Evolutionary conservation across 2,888 invertebrate species (phyloP), one percentile per base, ranked within the genome.

Genomic region (Diloba caeruleocephala): DNA sequence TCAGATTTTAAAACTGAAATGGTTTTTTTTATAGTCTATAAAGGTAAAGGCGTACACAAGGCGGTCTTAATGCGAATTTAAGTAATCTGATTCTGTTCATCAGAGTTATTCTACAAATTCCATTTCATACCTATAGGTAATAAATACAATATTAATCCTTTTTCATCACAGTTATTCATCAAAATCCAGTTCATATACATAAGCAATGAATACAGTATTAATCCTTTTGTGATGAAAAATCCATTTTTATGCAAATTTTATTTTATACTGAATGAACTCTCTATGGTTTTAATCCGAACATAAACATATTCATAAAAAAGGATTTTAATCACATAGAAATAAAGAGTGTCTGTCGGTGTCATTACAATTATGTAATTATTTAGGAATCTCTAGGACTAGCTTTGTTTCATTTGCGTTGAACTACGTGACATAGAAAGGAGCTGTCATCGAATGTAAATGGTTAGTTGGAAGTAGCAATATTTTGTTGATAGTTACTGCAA

Each of bases 391-490:
- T 52, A 42, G 39, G 50, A 29, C 14, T 23, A 29, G 37, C 31
- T 38, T 42, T 59, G 48, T 66, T 53, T 44, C 38, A 36, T 49
- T 33, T 42, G 42, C 14, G 15, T 37, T 29, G 39, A 45, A 36
- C 44, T 42, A 53, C 33, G 41, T 49, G 41, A 58, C 42, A 62
- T 31, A 37, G 44, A 38, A 46, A 56, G 43, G 51, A 51, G 54
- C 48, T 45, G 62, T 54, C 67, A 49, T 54, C 46, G 45, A 51
- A 66, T 48, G 46, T 53, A 58, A 58, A 66, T 62, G 34, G 51
- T 42, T 44, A 50, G 44, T 19, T 34, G 31, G 42, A 51, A 54
- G 44, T 37, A 48, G 36, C 26, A 49, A 51, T 51, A 58, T 44
- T 56, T 65, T 57, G 48, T 61, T 57, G 49, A 56, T 57, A 44